Conservation (phyloP, 2,113 vertebrate species). For the Podarcis cretensis region DNA sequence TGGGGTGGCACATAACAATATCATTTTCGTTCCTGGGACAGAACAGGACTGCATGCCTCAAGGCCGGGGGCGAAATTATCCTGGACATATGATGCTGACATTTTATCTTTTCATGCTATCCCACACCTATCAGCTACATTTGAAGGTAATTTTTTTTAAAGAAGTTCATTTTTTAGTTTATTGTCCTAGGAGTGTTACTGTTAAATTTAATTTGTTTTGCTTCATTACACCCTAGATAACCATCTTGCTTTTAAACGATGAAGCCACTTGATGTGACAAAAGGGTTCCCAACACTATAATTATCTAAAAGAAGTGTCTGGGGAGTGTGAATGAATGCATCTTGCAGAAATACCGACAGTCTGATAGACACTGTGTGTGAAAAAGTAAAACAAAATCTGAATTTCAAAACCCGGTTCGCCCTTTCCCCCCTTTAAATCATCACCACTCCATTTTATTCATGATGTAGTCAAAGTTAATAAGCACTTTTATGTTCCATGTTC, state of each 20-base stretch:
- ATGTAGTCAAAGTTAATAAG: neutral
- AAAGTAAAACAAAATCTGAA: neutral
- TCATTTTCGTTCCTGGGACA: neutral
- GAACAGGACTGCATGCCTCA: neutral
- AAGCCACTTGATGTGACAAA: neutral
- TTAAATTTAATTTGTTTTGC: neutral
- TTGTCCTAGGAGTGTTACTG: neutral
- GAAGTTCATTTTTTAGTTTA: neutral
- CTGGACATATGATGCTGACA: neutral
- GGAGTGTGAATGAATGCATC: slow-evolving; percentile 1
- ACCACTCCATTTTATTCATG: neutral
- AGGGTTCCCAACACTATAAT: neutral
- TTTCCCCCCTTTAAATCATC: neutral
- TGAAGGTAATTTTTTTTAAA: neutral
- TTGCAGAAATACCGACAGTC: neutral
- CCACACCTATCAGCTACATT: neutral
- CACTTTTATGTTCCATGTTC: neutral
- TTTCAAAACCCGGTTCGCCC: neutral
- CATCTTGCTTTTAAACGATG: neutral
- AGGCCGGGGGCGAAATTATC: neutral
- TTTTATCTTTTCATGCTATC: neutral
- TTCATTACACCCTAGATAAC: neutral
- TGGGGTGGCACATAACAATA: too few species aligned
- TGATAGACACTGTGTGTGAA: neutral
- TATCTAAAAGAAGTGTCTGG: neutral